phyloP scores from a whole-genome alignment of 2,888 invertebrate genomes.

The Pecten maximus region DNA sequence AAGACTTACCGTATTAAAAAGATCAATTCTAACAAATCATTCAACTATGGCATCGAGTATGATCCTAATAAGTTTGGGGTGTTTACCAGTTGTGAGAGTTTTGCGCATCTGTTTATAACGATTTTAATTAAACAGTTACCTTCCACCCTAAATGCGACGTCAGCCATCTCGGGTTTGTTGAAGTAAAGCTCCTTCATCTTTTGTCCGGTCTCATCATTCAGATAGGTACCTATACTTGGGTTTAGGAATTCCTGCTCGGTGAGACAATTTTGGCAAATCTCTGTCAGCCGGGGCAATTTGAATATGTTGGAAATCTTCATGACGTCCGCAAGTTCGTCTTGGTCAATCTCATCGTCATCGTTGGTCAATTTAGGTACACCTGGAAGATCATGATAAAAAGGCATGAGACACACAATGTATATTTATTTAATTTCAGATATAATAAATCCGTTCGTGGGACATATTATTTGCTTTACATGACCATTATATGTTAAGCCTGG shows the following conservation, averaged over 20 bases:
- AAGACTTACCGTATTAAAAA: too few relatives aligned
- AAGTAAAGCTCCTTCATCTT: conserved; percentile 76
- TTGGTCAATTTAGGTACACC: conserved; percentile 73
- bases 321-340: conserved; percentile 70
- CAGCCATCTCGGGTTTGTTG: conserved; percentile 72
- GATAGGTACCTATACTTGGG: conserved; percentile 79
- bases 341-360: conserved; percentile 59
- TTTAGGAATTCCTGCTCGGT: conserved; percentile 79
- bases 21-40: too few relatives aligned
- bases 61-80: too few relatives aligned
- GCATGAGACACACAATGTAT: too few relatives aligned
- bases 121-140: conserved; percentile 58
- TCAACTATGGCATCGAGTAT: too few relatives aligned
- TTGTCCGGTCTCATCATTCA: conserved; percentile 76
- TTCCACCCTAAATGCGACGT: conserved; percentile 75
- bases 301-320: conserved; percentile 70
- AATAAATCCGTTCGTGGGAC: too few relatives aligned
- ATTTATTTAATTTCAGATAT: too few relatives aligned
- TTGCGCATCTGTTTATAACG: too few relatives aligned
- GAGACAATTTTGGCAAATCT: conserved; percentile 75
- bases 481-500: too few relatives aligned
- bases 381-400: conserved; percentile 49
- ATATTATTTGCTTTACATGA: too few relatives aligned
- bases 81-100: too few relatives aligned
- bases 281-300: conserved; percentile 70